Base-by-base conservation (phyloP, 1,140 invertebrate genomes). In the Camponotus floridanus region DNA sequence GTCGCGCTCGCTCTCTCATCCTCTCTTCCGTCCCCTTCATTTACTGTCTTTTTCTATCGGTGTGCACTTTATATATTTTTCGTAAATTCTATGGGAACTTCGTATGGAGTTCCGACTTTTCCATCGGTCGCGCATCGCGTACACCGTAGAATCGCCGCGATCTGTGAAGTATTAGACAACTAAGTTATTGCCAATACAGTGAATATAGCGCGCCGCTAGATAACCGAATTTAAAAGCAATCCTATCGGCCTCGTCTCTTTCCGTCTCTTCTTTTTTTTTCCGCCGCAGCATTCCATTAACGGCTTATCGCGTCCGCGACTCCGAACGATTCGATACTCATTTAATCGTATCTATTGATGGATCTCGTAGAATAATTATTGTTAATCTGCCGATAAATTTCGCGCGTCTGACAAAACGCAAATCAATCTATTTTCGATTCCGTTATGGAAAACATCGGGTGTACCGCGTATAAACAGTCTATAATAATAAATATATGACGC, bases 201-300 rank as follows among this genome's bases (percentile, higher is more conserved):
- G 18, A 39, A 74, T 74, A 62, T 67, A 73, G 71, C 39, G 62
- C 48, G 48, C 57, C 59, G 67, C 39, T n/a, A 45, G n/a, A 55
- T 85, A 85, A 85, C 71, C 71, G 73, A 87, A 87, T 87, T 85
- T 76, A 61, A 78, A 85, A 71, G 74, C 70, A 85, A 85, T 85
- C 74, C 81, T 76, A 51, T 48, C 61, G 45, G 48, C 33, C 57
- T 61, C 57, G 81, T 78, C 70, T 78, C 81, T 67, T 85, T 78
- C 45, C 73, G 62, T 65, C 21, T 8, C 21, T 26, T 13, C 21
- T 42, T 78, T 64, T 64, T 64, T 78, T 65, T 85, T 1, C 15
- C 59, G 33, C 65, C 48, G 59, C 71, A 31, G 81, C 21, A 64
- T 78, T 64, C 62, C 73, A 78, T 85, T 85, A 85, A 76, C 59